Evolutionary conservation across 1,140 invertebrate species (phyloP).

Genomic region (Brachionus angularis): DNA sequence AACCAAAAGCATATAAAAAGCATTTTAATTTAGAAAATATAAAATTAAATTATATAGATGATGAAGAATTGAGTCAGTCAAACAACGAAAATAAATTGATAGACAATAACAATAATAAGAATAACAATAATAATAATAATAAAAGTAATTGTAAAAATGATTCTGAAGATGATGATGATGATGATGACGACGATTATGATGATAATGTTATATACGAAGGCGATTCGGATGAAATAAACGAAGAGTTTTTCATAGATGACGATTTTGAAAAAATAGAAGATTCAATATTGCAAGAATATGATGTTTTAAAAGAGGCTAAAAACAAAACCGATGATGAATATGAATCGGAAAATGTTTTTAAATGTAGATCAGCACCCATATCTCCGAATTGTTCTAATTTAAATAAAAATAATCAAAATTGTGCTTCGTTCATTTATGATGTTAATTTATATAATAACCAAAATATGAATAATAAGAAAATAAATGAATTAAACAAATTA

Average conservation of each 20-base stretch:
- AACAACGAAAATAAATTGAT: background rate
- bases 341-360: background rate
- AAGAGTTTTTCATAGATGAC: slow-evolving; percentile 3
- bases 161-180: background rate
- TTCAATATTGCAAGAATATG: too few relatives aligned
- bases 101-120: too few relatives aligned
- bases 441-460: slow-evolving; percentile 33
- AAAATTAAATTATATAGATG: slow-evolving; percentile 19
- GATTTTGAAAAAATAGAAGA: slow-evolving; percentile 35
- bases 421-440: slow-evolving; percentile 22
- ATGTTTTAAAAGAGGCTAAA: too few relatives aligned
- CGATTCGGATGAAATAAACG: slow-evolving; percentile 33
- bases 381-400: background rate
- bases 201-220: slow-evolving; percentile 39
- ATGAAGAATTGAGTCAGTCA: background rate
- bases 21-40: slow-evolving; percentile 1
- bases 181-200: slow-evolving; percentile 5
- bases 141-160: background rate
- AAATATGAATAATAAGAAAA: slow-evolving; percentile 2
- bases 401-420: background rate
- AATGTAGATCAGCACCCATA: slow-evolving; percentile 4
- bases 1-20: background rate
- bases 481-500: slow-evolving; percentile 4
- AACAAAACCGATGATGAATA: too few relatives aligned
- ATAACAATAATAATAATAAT: background rate